A percentile compares a stretch with the other conserved stretches of the same genome.
phyloP scores from a whole-genome alignment of 1,140 invertebrate species.

The Leguminivora glycinivorella region DNA sequence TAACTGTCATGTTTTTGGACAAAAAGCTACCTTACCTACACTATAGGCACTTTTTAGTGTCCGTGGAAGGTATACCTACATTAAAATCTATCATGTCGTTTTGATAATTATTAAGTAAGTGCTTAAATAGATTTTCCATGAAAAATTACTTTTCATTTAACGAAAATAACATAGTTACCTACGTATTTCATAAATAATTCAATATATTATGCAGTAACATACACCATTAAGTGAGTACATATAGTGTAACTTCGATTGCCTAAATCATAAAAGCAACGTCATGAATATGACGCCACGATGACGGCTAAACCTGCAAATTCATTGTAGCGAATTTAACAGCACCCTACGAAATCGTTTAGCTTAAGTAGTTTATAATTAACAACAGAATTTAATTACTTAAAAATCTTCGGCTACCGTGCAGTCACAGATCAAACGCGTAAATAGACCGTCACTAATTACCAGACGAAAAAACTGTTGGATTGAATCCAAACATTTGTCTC shows the following conservation, averaged over 20 bases:
- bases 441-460: constrained; percentile 69
- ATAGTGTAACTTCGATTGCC: neutral
- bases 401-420: constrained; percentile 53
- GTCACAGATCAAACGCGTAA: constrained; percentile 58
- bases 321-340: constrained; percentile 37
- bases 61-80: neutral
- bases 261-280: neutral
- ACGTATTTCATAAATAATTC: too few species aligned
- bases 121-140: too few species aligned
- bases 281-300: constrained; percentile 7
- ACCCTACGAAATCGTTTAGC: constrained; percentile 33
- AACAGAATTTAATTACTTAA: constrained; percentile 62
- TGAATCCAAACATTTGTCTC: constrained; percentile 78
- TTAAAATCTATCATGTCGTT: too few species aligned
- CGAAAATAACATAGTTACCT: too few species aligned
- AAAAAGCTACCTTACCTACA: neutral
- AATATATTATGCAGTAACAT: too few species aligned
- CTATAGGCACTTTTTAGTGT: neutral
- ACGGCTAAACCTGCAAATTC: constrained; percentile 27
- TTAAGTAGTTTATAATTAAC: constrained; percentile 44
- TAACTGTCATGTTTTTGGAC: neutral
- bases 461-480: constrained; percentile 65
- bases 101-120: too few species aligned
- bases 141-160: too few species aligned
- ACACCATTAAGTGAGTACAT: too few species aligned